phyloP scores from a whole-genome alignment of 2,888 invertebrate genomes.

The Lobophora halterata region DNA sequence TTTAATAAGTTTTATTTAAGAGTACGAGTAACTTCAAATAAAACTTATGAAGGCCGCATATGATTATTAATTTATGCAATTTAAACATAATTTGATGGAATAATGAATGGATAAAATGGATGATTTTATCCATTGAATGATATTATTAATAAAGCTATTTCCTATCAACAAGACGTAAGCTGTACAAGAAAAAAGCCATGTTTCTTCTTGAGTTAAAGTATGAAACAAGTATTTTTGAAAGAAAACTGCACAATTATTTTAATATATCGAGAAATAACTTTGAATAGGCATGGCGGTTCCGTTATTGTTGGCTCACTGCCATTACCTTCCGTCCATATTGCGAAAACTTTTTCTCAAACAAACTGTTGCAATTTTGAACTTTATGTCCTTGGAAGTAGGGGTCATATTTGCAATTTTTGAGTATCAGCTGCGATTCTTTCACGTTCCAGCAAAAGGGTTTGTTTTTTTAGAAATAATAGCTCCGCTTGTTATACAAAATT shows the following conservation, averaged over 20 bases:
- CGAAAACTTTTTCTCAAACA: slow-evolving; percentile 52
- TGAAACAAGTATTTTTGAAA: background rate
- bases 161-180: too few relatives aligned
- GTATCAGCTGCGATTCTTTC: slow-evolving; percentile 25
- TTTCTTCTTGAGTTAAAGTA: too few relatives aligned
- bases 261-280: slow-evolving; percentile 45
- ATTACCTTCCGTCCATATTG: slow-evolving; percentile 59
- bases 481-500: slow-evolving; percentile 14
- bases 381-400: slow-evolving; percentile 40
- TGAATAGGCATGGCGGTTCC: slow-evolving; percentile 41
- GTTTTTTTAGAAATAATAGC: slow-evolving; percentile 26
- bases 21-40: too few relatives aligned
- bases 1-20: too few relatives aligned
- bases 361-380: slow-evolving; percentile 48
- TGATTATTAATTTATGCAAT: too few relatives aligned
- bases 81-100: too few relatives aligned
- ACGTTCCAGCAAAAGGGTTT: slow-evolving; percentile 24
- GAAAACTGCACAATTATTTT: slow-evolving; percentile 14
- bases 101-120: too few relatives aligned
- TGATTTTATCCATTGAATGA: too few relatives aligned
- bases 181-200: too few relatives aligned
- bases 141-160: too few relatives aligned
- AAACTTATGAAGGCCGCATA: too few relatives aligned
- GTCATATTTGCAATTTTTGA: slow-evolving; percentile 26
- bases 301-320: slow-evolving; percentile 60